These are phyloP conservation scores for Azemiops feae DNA, from an alignment of 2,113 vertebrate species.

Conservation along the genomic window DNA sequence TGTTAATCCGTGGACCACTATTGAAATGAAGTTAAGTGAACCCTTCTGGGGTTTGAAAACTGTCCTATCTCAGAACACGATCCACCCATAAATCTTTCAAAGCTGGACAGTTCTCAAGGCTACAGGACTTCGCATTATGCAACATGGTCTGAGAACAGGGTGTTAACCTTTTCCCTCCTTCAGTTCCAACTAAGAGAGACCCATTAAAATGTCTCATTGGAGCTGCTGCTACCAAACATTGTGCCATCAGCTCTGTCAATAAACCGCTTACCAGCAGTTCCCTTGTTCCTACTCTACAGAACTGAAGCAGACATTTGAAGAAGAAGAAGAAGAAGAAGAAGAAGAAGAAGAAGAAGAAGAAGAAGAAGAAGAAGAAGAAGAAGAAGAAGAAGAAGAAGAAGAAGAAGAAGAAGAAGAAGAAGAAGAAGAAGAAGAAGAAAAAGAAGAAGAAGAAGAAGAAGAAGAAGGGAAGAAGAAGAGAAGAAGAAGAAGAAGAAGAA, in stretches of 20 bases:
- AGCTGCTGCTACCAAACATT: slow-evolving; percentile 46
- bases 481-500: not conserved
- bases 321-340: not conserved
- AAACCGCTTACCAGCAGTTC: slow-evolving; percentile 25
- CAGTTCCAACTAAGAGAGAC: slow-evolving; percentile 29
- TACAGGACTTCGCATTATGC: slow-evolving; percentile 35
- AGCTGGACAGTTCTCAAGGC: slow-evolving; percentile 39
- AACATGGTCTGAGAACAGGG: slow-evolving; percentile 23
- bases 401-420: not conserved
- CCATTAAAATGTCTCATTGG: slow-evolving; percentile 43
- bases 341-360: not conserved
- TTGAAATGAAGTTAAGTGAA: slow-evolving; percentile 42
- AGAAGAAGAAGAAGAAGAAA: not conserved
- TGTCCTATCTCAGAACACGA: slow-evolving; percentile 41
- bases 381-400: not conserved
- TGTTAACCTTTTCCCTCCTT: slow-evolving; percentile 23
- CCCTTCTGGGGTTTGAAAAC: slow-evolving; percentile 20
- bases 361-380: not conserved
- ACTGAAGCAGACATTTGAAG: slow-evolving; percentile 3
- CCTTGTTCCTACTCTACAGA: slow-evolving; percentile 27
- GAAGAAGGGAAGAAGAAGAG: too few species aligned
- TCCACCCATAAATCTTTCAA: slow-evolving; percentile 57
- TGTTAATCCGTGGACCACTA: slow-evolving; percentile 42
- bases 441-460: not conserved
- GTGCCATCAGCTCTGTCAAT: slow-evolving; percentile 40